A percentile compares a stretch with the other conserved stretches of the same genome.
Evolutionary conservation across 2,888 invertebrate genomes (phyloP).

Genomic region (Quadroppia sp.): DNA sequence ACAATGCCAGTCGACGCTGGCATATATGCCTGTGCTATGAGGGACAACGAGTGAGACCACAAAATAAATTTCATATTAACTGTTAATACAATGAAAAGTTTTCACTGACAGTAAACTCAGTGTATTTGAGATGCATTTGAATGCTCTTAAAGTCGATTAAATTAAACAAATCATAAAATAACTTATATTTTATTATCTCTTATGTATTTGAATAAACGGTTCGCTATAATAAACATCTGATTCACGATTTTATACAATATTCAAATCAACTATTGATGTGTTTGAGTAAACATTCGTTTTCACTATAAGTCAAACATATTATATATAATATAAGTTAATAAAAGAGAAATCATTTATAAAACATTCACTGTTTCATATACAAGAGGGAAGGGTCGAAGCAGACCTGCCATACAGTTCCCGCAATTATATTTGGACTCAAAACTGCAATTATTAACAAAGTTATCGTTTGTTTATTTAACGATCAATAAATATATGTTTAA

Average conservation of each 20-base stretch:
- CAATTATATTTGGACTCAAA: no score
- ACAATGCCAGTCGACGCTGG: conserved; percentile 5
- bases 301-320: no score
- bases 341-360: background rate
- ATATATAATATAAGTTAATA: background rate
- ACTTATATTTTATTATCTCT: background rate
- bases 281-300: no score
- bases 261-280: background rate
- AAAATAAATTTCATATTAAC: conserved; percentile 23
- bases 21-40: background rate
- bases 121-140: background rate
- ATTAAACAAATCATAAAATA: background rate
- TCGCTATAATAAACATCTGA: no score
- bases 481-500: no score
- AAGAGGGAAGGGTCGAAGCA: no score
- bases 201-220: background rate
- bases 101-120: background rate
- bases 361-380: no score
- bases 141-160: background rate
- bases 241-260: background rate
- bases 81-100: background rate
- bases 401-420: no score
- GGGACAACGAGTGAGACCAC: background rate
- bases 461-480: no score
- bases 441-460: no score